Evolutionary conservation across 2,888 invertebrate genomes (phyloP), one percentile per base, ranked within the genome.

Genomic region (Axea sp.): DNA sequence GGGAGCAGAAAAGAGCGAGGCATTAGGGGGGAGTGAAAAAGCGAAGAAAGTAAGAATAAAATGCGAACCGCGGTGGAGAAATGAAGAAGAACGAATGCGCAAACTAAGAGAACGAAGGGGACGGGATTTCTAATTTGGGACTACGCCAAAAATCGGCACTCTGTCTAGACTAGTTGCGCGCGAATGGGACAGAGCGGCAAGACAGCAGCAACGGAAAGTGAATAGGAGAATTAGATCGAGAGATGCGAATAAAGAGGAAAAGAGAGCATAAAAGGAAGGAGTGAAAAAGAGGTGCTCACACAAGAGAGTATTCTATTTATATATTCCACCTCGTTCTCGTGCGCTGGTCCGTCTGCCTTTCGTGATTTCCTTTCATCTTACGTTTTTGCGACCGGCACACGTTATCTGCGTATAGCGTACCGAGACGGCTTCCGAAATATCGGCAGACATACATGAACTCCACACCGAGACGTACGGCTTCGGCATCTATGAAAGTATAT

Each of bases 231-330:
- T 47, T 55, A 62, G 55, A 73, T 57, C 9, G 67, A 39, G 62
- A 65, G 76, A 57, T 68, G 60, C 59, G 71, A 51, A 91, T 91
- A 39, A 69, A 69, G 88, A 88, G 83, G 88, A 89, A 79, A 89
- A 77, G 71, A 76, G 77, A 67, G 51, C 45, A 45, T 55, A 65
- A 75, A 74, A 57, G 65, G 39, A 59, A 47, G 53, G 51, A 62
- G 69, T 67, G 73, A 75, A 72, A 45, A 65, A 68, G 69, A 72
- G 64, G 74, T 68, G 51, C 64, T 49, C 75, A 19, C 51, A 65
- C 69, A 65, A 62, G 62, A 68, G 60, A 65, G 72, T 68, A 57
- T 82, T 86, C 86, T 86, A 86, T 86, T 86, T 86, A 84, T 82
- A 82, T 84, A 83, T 85, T 83, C 82, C 83, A 83, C 82, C 81